Conservation (phyloP, 2,797 vertebrate species). For the Chaetodon trifasciatus region DNA sequence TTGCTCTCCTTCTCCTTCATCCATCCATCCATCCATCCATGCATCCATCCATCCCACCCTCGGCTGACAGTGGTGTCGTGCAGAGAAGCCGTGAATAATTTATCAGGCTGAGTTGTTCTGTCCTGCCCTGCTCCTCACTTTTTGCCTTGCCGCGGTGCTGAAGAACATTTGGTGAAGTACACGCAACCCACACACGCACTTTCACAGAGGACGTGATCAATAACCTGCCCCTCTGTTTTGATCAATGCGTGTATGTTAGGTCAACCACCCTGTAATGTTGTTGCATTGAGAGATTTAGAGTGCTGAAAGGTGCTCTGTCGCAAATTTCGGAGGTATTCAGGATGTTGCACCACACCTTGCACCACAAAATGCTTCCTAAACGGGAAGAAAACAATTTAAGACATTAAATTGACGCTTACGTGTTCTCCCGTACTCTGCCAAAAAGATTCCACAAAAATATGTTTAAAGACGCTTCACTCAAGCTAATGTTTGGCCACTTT, state of each 20-base stretch:
- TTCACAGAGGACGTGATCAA: constrained; percentile 25
- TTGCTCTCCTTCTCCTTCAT: constrained; percentile 37
- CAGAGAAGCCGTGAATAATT: constrained; percentile 81
- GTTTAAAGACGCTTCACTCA: background rate
- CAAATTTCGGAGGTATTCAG: constrained; percentile 12
- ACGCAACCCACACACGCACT: constrained; percentile 35
- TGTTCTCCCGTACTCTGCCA: background rate
- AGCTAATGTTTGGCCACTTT: background rate
- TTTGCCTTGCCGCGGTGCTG: constrained; percentile 39
- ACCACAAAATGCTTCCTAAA: constrained; percentile 11
- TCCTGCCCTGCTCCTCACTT: constrained; percentile 60
- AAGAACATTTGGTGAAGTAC: constrained; percentile 53
- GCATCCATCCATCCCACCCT: constrained; percentile 41
- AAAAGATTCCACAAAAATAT: background rate
- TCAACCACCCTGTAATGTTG: constrained; percentile 6
- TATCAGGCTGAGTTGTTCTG: constrained; percentile 67
- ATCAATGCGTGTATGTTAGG: background rate
- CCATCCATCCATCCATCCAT: constrained; percentile 23
- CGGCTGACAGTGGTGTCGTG: constrained; percentile 71
- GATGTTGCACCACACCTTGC: constrained; percentile 22
- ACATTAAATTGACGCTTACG: no score
- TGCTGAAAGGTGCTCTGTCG: constrained; percentile 4
- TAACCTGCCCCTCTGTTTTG: constrained; percentile 11
- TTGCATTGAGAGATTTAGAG: constrained; percentile 23
- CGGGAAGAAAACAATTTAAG: background rate